Evolutionary conservation across 1,140 invertebrate genomes (phyloP), one percentile per base, ranked within the genome.

Genomic region (Ericerus pela): DNA sequence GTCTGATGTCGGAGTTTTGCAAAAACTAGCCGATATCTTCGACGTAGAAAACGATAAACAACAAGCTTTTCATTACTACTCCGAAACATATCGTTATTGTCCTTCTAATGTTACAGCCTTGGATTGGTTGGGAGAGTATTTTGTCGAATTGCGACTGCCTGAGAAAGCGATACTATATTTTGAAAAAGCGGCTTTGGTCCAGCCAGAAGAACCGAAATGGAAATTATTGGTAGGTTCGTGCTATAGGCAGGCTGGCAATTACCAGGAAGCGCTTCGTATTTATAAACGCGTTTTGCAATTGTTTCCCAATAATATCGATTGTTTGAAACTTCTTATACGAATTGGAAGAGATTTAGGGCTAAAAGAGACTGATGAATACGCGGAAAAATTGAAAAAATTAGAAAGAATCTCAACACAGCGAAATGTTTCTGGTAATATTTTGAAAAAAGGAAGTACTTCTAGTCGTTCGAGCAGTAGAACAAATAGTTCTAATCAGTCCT

Each of bases 121-220:
- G 56, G 85, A 92, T 66, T 96, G 91, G 80, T 74, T 96, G 26
- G 88, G 86, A 38, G 85, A 86, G 0, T 93, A 95, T 68, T 92
- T 89, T 64, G 83, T 94, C 55, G 86, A 92, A 63, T 79, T 90
- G 63, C 85, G 92, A 72, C 79, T 85, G 64, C 51, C 85, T 36
- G 92, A 96, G 67, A 92, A 92, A 71, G 89, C 92, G 3, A 76
- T 94, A 36, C 74, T 73, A 22, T 94, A 88, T 69, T 94, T 94
- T 68, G 84, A 93, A 69, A 80, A 82, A 66, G 90, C 91, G 0
- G 79, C 87, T 5, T 72, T 89, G n/a, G 79, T 92, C 62, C 84
- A 91, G 70, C 89, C 89, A 1, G 79, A 79, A 61, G 79, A 91
- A 66, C 80, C 85, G 0, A 84, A 86, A 66, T 88, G 89, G 81